phyloP scores from a whole-genome alignment of 2,888 invertebrate genomes.

The Himalopsyche kuldschensis region DNA sequence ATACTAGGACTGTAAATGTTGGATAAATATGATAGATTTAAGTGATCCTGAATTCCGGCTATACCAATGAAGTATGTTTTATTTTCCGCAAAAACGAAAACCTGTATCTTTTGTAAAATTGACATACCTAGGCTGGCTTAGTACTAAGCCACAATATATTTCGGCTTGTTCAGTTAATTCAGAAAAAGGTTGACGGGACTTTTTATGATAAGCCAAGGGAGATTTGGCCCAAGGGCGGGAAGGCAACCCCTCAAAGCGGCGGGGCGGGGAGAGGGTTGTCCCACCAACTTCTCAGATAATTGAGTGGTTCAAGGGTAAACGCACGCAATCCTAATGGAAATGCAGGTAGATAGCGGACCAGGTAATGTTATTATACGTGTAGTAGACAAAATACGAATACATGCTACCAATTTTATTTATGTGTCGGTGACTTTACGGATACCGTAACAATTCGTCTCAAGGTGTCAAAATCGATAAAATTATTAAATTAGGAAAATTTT shows the following conservation, averaged over 20 bases:
- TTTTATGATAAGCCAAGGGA: slow-evolving; percentile 8
- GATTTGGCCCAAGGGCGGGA: slow-evolving; percentile 15
- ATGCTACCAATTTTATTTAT: not conserved
- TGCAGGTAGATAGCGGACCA: not conserved
- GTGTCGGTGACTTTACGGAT: not conserved
- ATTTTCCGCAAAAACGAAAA: not conserved
- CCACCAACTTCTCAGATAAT: slow-evolving; percentile 29
- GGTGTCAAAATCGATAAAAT: no score
- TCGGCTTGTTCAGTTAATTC: not conserved
- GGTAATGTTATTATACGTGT: not conserved
- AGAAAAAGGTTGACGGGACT: not conserved
- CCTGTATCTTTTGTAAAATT: not conserved
- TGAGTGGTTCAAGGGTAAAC: slow-evolving; percentile 37
- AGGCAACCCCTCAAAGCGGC: not conserved
- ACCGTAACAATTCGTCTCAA: not conserved
- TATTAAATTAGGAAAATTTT: no score
- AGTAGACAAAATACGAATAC: not conserved
- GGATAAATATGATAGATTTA: no score
- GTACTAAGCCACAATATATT: not conserved
- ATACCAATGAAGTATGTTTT: not conserved
- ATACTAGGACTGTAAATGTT: no score
- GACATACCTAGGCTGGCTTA: not conserved
- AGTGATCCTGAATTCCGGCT: no score
- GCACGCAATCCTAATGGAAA: slow-evolving; percentile 32
- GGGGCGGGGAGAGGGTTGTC: slow-evolving; percentile 16